Base-by-base conservation (phyloP, 2,113 vertebrate genomes). In the Rutilus rutilus region DNA sequence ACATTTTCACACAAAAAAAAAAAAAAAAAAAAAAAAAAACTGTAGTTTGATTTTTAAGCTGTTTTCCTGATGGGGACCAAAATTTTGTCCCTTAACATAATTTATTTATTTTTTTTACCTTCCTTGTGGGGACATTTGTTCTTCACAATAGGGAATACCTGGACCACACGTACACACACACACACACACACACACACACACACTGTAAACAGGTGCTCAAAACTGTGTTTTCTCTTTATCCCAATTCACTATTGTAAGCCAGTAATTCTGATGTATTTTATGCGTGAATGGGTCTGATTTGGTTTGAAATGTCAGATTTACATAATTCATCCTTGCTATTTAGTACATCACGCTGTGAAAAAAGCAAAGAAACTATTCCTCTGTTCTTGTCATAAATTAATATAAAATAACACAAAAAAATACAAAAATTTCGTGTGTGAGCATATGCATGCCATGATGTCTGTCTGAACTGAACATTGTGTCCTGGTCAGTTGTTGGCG, bases 381-480 rank as follows among this genome's bases (percentile, higher is more conserved):
- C 9, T 23, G 19, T 11, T 5, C 17, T 71, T 19, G 21, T 10
- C 33, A 23, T 42, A 4, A 2, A 23, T 21, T 10, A 12, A 39
- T 23, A 11, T 71, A 39, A 57, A 7, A 57, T 2, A 21, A 9
- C 39, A 42, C 39, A 1, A 42, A 42, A 42, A 42, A 42, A 42
- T 42, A 52, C 1, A 27, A 27, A 1, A 27, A 27, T 27, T 27
- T 9, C 19, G 1, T 23, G 33, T 33, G 6, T 57, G 21, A 23
- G 6, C 54, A 8, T 30, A 27, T n/a, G 19, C 19, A 23, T 71
- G 67, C 10, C 36, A 42, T 79, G 77, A 81, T 3, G 39, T 64
- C n/a, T 59, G 19, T 50, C 42, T 30, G 11, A 64, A 64, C 59
- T 64, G 78, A 69, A 82, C 80, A 33, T 67, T 69, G 80, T 54